phyloP scores from a whole-genome alignment of 2,797 vertebrate species.

The Borostomias antarcticus region DNA sequence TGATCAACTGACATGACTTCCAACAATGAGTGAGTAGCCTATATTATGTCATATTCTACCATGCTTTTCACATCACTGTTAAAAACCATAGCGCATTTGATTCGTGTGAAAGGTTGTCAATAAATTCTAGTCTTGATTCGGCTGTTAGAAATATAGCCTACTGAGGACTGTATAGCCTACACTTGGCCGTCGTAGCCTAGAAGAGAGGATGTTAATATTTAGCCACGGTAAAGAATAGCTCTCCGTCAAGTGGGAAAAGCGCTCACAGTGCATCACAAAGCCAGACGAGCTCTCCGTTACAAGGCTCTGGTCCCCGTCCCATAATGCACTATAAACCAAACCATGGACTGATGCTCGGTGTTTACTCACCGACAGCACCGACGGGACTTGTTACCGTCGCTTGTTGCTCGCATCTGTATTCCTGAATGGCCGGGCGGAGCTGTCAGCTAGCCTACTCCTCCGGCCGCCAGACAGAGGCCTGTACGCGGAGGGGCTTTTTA shows the following conservation, averaged over 20 bases:
- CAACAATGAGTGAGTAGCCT: constrained; percentile 56
- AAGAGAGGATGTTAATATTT: constrained; percentile 40
- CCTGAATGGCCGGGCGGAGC: constrained; percentile 3
- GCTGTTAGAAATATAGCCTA: no score
- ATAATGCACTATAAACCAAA: neutral
- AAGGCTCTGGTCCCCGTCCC: no score
- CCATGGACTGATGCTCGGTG: constrained; percentile 11
- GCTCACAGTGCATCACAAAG: constrained; percentile 46
- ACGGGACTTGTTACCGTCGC: constrained; percentile 45
- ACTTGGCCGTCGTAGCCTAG: neutral
- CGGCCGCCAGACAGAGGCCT: constrained; percentile 11
- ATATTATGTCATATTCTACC: constrained; percentile 39
- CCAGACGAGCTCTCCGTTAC: constrained; percentile 1
- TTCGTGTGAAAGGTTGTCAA: neutral
- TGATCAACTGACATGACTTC: constrained; percentile 64
- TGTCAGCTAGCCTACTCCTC: neutral
- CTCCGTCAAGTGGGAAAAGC: constrained; percentile 29
- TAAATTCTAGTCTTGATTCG: neutral
- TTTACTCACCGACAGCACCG: constrained; percentile 20
- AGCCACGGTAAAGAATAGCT: constrained; percentile 33
- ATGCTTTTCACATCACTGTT: neutral
- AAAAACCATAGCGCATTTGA: neutral
- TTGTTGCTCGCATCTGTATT: constrained; percentile 52
- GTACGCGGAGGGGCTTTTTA: constrained; percentile 14
- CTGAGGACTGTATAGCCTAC: neutral